Evolutionary conservation across 2,797 vertebrate species (phyloP), one percentile per base, ranked within the genome.

Genomic region (Lutjanus campechanus): DNA sequence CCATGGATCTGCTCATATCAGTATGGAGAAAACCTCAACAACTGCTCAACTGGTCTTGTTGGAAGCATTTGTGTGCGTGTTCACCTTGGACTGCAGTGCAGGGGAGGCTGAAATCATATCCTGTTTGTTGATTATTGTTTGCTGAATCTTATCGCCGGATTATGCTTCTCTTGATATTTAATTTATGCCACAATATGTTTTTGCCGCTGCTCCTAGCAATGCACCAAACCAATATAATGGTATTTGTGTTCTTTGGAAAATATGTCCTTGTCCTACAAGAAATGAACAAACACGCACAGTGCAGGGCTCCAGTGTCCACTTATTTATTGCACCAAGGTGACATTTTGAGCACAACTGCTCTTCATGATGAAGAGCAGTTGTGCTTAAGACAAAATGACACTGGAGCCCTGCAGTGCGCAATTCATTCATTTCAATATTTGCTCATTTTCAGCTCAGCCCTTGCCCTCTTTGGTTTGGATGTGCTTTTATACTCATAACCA

Each of bases 161-260:
- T 75, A 47, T 17, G 0, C 43, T 71, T 49, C 22, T 56, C n/a
- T 54, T 36, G 1, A n/a, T 46, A 29, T 56, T 67, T 63, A 22
- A 54, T 56, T 62, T n/a, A 36, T 49, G 12, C 54, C 53, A n/a
- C 16, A 55, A 20, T 66, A 41, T 60, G 47, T 20, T 69, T 19
- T 40, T 40, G 49, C 58, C 47, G 2, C 17, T 22, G 7, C 6
- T 5, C 13, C 5, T 13, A 46, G 22, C 17, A 64, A 62, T 25
- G 22, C 36, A 25, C 60, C 20, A 8, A 49, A 16, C 11, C 16
- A 61, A 5, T 29, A 7, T n/a, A 43, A 36, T 1, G 9, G 6
- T 2, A 10, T 67, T 60, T 53, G 19, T 79, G 11, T 43, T 40
- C 10, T 59, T 78, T 77, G 58, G 69, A 62, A 44, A 1, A 29